phyloP scores from a whole-genome alignment of 2,797 vertebrate genomes.

The Buphagus erythrorhynchus region DNA sequence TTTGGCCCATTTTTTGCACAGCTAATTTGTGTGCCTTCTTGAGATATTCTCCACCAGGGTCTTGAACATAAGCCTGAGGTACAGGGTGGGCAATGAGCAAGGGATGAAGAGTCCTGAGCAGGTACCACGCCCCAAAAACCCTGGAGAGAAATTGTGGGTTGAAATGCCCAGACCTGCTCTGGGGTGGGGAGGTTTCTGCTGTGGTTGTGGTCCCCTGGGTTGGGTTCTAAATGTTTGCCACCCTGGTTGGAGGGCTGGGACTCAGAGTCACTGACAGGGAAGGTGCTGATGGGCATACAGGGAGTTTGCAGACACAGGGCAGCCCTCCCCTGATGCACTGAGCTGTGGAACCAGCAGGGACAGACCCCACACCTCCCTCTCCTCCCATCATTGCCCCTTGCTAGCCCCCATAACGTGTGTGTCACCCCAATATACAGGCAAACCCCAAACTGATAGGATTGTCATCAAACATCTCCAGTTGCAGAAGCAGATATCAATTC shows the following conservation, averaged over 20 bases:
- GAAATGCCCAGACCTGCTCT: neutral
- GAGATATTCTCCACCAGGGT: neutral
- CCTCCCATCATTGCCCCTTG: fast-evolving
- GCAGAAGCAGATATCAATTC: neutral
- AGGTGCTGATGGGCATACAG: neutral
- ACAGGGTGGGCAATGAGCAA: neutral
- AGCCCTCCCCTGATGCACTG: neutral
- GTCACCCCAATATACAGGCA: neutral
- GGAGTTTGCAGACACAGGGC: neutral
- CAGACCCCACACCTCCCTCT: neutral
- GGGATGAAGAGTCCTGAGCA: fast-evolving
- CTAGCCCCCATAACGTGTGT: too few species aligned
- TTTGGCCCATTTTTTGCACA: neutral
- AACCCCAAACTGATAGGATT: neutral
- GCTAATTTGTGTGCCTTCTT: neutral
- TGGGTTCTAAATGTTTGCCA: neutral
- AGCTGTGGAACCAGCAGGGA: neutral
- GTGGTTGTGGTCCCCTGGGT: neutral
- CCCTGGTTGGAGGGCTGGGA: neutral
- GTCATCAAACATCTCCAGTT: neutral
- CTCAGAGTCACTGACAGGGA: neutral
- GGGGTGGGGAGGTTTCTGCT: neutral
- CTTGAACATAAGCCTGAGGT: neutral
- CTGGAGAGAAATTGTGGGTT: neutral
- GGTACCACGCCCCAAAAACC: fast-evolving